Evolutionary conservation across 2,888 invertebrate genomes (phyloP).

Genomic region (Dichetophora obliterata): DNA sequence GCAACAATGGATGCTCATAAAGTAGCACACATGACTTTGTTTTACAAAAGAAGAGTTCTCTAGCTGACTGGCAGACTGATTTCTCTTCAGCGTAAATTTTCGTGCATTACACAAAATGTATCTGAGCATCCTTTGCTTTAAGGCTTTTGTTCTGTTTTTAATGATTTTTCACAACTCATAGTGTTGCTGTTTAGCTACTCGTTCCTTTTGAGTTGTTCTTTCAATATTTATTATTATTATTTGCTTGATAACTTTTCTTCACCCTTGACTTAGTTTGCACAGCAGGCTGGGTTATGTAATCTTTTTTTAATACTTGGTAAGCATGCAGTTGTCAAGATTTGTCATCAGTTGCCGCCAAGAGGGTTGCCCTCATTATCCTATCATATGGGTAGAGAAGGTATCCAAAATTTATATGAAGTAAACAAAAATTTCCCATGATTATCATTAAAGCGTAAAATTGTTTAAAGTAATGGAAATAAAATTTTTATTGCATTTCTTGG

Average conservation of each 20-base stretch:
- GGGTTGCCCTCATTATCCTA: neutral
- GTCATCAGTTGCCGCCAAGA: neutral
- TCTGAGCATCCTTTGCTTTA: neutral
- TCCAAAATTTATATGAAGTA: neutral
- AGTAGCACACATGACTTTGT: neutral
- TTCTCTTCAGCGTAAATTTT: neutral
- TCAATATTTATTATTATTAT: neutral
- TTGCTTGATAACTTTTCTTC: neutral
- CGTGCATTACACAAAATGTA: neutral
- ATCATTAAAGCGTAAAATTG: constrained; percentile 18
- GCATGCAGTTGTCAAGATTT: neutral
- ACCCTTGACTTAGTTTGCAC: neutral
- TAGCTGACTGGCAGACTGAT: neutral
- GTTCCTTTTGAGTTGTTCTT: neutral
- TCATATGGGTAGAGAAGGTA: too few relatives aligned
- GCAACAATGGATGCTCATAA: constrained; percentile 51
- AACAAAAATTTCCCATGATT: neutral
- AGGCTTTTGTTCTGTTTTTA: neutral
- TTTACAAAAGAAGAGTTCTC: neutral
- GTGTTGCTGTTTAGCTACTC: constrained; percentile 2
- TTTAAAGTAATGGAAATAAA: constrained; percentile 18
- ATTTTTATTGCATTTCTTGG: neutral
- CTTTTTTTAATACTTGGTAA: neutral
- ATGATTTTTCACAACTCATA: constrained; percentile 3
- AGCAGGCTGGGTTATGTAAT: neutral